Conservation (phyloP, 2,113 vertebrate genomes). For the Peromyscus maniculatus region DNA sequence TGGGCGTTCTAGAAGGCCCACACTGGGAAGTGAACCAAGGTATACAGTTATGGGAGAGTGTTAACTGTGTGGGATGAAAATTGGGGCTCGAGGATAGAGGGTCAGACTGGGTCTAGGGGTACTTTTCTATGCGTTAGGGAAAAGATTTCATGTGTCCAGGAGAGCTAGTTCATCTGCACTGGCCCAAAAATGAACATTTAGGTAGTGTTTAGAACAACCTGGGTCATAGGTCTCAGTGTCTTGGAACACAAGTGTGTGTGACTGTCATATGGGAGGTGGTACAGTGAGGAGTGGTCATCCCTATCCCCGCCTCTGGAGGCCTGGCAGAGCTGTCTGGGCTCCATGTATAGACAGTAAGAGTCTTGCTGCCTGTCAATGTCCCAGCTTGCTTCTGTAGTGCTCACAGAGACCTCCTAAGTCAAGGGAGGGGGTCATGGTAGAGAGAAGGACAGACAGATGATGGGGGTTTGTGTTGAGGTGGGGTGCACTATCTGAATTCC, state of each 20-base stretch:
- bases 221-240: not conserved
- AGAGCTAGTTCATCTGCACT: no score
- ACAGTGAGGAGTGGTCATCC: no score
- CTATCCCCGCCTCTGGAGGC: not conserved
- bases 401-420: not conserved
- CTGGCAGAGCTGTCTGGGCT: not conserved
- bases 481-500: not conserved
- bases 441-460: not conserved
- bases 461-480: not conserved
- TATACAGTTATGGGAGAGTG: not conserved
- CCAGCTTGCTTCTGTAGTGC: not conserved
- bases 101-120: not conserved
- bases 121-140: not conserved
- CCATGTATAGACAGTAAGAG: not conserved
- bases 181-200: no score
- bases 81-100: not conserved
- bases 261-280: not conserved
- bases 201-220: no score
- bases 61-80: no score
- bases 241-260: not conserved
- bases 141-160: rapidly evolving
- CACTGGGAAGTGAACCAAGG: not conserved
- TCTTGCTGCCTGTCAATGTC: not conserved
- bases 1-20: not conserved
- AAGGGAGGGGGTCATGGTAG: not conserved